Evolutionary conservation across 53 echinoderm and acorn worm species (phyloP), one percentile per base, ranked within the genome.

Genomic region (Crossaster papposus): DNA sequence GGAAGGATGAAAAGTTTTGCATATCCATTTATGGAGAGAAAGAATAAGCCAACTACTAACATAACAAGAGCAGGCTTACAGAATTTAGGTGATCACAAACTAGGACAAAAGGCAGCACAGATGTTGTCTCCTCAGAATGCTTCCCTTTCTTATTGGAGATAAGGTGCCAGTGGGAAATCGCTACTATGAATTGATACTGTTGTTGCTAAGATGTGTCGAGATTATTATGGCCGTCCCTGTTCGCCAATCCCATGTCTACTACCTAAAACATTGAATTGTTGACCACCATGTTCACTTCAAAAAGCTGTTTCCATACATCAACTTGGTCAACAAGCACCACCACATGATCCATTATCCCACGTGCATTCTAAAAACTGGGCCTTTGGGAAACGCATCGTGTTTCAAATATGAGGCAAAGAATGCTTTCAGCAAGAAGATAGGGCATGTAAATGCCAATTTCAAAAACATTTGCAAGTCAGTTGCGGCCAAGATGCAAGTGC

Each of bases 51-150:
- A 29, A 55, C 88, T 70, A 18, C 50, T 64, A 30, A 20, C 23
- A 11, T 95, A 15, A 3, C 34, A 23, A 23, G 58, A 52, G 84
- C 51, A 17, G 31, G 88, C 68, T 26, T 95, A 28, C 26, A 38
- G 13, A 95, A 95, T 83, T 1, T 58, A 52, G 65, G 2, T 78
- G 95, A 95, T 89, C 93, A 89, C 55, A 93, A 93, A 85, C 35
- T 95, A 20, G 93, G 92, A 11, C 90, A 94, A 88, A 94, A 94
- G 68, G 94, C 94, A 52, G 78, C 64, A 50, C 95, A 95, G 54
- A 95, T 95, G 95, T 65, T 94, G 52, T 84, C 54, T 77, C 44
- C 63, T 63, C 36, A 29, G 38, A 54, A 91, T 83, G 83, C 52
- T 84, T 55, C 91, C 91, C 23, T 64, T 91, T 64, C 51, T 91